Evolutionary conservation across 2,797 vertebrate species (phyloP).

Genomic region (Molossus molossus): DNA sequence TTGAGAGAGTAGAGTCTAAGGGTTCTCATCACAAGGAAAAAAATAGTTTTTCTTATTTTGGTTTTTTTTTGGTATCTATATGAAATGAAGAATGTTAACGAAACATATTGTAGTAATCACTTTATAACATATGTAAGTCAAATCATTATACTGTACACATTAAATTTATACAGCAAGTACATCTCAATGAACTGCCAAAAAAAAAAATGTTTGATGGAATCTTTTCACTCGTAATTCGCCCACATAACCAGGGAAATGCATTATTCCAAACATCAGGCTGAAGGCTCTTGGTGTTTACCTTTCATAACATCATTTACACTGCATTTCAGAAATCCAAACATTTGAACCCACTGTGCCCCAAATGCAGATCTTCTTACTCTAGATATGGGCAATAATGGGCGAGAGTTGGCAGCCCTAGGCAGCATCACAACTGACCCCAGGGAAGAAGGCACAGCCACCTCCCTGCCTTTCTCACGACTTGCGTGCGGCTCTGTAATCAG

Average conservation of each 20-base stretch:
- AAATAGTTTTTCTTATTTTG: not conserved
- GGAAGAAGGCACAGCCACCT: accelerated
- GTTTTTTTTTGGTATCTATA: not conserved
- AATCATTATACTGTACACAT: not conserved
- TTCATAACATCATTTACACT: not conserved
- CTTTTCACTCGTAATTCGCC: not conserved
- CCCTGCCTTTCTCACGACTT: accelerated
- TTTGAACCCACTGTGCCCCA: not conserved
- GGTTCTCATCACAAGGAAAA: not conserved
- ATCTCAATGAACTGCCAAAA: not conserved
- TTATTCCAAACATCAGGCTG: not conserved
- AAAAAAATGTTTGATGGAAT: not conserved
- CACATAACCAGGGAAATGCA: not conserved
- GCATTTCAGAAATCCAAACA: not conserved
- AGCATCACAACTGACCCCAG: too few relatives aligned
- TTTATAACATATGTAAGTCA: not conserved
- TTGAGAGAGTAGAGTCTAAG: not conserved
- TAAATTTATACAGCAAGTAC: not conserved
- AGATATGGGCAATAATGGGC: not conserved
- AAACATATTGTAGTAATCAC: not conserved
- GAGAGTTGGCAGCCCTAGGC: not conserved
- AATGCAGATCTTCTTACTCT: not conserved
- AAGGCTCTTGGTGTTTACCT: not conserved
- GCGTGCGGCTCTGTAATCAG: not conserved
- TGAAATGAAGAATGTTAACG: not conserved